Percentiles rank a stretch among this genome's conserved stretches.
These are phyloP conservation scores for Myotis findleyi DNA, from an alignment of 2,797 vertebrate species.

Conservation along the genomic window DNA sequence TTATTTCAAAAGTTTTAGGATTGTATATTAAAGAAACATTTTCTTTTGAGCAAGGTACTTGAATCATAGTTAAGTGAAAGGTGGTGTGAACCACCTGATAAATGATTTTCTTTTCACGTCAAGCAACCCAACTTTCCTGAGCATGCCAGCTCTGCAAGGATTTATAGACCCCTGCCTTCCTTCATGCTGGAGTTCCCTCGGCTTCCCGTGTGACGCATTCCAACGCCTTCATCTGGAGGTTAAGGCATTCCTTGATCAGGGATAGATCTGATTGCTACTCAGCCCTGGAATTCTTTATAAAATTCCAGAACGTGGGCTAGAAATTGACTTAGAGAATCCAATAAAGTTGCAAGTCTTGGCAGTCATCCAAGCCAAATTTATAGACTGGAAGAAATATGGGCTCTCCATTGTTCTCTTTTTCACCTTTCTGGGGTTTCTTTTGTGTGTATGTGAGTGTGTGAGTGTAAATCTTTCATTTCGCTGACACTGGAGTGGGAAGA, in stretches of 20 bases:
- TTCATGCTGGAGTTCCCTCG: constrained; percentile 71
- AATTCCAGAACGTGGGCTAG: constrained; percentile 82
- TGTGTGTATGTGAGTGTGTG: not conserved
- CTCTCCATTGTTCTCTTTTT: constrained; percentile 82
- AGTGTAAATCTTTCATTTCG: constrained; percentile 79
- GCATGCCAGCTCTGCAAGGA: constrained; percentile 49
- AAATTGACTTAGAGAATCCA: constrained; percentile 83
- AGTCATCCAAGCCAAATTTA: constrained; percentile 84
- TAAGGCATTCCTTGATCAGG: constrained; percentile 82
- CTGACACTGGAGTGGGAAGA: constrained; percentile 63
- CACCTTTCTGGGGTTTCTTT: constrained; percentile 78
- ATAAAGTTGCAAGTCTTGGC: constrained; percentile 82
- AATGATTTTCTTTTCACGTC: constrained; percentile 56
- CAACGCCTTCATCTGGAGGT: constrained; percentile 74
- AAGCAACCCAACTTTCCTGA: constrained; percentile 69
- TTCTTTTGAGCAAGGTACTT: constrained; percentile 56
- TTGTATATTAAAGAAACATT: constrained; percentile 41
- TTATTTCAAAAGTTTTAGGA: constrained; percentile 45
- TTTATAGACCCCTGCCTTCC: constrained; percentile 79
- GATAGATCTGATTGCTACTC: constrained; percentile 75
- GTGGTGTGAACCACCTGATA: constrained; percentile 66
- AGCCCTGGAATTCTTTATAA: constrained; percentile 79
- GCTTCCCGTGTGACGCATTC: constrained; percentile 71
- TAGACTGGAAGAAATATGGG: constrained; percentile 83
- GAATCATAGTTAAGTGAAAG: constrained; percentile 69